Evolutionary conservation across 2,888 invertebrate genomes (phyloP), one percentile per base, ranked within the genome.

Genomic region (Philopedon plagiatum): DNA sequence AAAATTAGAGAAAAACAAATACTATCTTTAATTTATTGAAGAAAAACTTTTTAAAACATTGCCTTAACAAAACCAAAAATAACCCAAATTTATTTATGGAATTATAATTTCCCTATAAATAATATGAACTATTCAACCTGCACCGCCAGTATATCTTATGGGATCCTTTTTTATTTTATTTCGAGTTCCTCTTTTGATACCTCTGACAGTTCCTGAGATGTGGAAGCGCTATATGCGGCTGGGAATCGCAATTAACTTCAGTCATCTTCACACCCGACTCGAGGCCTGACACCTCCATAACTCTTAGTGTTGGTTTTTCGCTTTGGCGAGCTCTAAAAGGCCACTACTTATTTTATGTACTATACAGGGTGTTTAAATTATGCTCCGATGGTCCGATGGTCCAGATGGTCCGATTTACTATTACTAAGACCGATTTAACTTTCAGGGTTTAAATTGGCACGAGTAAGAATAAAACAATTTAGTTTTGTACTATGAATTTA

Each of bases 231-330:
- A 61, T 46, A 60, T 71, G 71, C 61, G 71, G 66, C 54, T 72
- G 72, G 72, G 72, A 72, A 72, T 62, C 57, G 72, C 66, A 72
- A 72, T 72, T 72, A 72, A 72, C 72, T 72, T 72, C 72, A 72
- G 56, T 72, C 72, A 67, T 62, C 61, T 67, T 72, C 62, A 63
- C 67, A 67, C 72, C 51, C 29, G 46, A 54, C 34, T 44, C 56
- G 56, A 5, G 41, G 13, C 26, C 62, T 71, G 71, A 58, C 71
- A 64, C 34, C 54, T 54, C 29, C 29, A 37, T 44, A 65, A 65
- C 57, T 26, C 21, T 18, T 13, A 13, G n/a, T 70, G 63, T 70
- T 70, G 70, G 64, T 63, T 70, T 58, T 70, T 46, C 39, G 39
- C 37, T 60, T 29, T 29, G 29, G 8, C 2, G 11, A n/a, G 29